These are phyloP conservation scores for Phaethon lepturus DNA, from an alignment of 2,113 vertebrate genomes.

Conservation along the genomic window DNA sequence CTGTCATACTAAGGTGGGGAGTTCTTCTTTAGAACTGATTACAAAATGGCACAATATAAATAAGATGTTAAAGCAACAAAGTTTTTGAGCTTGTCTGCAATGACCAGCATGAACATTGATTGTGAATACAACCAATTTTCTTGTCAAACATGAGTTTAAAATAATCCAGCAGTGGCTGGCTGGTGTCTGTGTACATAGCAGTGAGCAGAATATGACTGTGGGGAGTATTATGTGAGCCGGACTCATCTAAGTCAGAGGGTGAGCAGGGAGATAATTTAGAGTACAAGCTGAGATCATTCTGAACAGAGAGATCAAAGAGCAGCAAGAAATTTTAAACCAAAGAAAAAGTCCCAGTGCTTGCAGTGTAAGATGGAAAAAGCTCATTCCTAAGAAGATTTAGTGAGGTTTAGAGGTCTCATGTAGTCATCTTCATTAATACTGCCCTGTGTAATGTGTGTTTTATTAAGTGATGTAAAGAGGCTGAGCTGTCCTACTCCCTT, in stretches of 20 bases:
- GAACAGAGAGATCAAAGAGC: neutral
- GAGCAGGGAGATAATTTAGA: neutral
- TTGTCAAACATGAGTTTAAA: neutral
- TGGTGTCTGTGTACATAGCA: neutral
- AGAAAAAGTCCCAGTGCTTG: neutral
- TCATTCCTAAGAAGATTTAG: conserved; percentile 20
- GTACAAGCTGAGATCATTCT: neutral
- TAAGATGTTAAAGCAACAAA: neutral
- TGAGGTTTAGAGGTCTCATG: neutral
- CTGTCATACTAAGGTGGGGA: neutral
- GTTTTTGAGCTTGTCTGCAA: neutral
- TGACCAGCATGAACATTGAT: neutral
- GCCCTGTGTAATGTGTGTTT: neutral
- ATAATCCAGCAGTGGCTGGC: neutral
- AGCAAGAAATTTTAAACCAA: neutral
- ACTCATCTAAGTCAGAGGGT: neutral
- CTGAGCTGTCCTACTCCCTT: neutral
- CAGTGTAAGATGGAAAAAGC: neutral
- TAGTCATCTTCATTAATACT: neutral
- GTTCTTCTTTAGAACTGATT: neutral
- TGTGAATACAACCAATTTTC: neutral
- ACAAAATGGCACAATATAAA: neutral
- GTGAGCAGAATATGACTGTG: neutral
- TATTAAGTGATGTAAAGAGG: neutral
- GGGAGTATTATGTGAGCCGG: neutral